A percentile compares a stretch with the other conserved stretches of the same genome.
These are phyloP conservation scores for Ariolimax columbianus DNA, from an alignment of 2,888 invertebrate genomes.

Conservation along the genomic window DNA sequence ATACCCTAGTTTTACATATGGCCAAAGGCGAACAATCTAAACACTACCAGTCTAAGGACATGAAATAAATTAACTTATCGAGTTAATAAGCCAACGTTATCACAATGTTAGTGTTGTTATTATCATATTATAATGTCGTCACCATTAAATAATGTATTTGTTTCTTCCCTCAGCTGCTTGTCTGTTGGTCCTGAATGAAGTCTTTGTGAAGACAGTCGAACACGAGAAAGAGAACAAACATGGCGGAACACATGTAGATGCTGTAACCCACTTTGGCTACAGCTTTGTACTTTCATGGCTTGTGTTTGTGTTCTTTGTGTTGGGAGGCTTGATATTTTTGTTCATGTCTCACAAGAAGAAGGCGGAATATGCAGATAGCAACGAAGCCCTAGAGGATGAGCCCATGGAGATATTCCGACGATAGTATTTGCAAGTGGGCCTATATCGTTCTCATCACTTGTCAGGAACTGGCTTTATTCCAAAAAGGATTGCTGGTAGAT, in stretches of 20 bases:
- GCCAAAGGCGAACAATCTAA: too few species aligned
- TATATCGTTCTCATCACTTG: background rate
- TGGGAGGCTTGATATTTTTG: conserved; percentile 86
- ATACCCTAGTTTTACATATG: too few species aligned
- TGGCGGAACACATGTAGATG: conserved; percentile 84
- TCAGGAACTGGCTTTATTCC: background rate
- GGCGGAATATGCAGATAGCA: conserved; percentile 88
- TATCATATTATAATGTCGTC: too few species aligned
- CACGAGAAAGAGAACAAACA: conserved; percentile 85
- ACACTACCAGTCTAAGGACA: too few species aligned
- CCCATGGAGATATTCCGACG: conserved; percentile 85
- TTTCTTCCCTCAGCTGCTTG: conserved; percentile 84
- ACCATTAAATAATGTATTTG: background rate
- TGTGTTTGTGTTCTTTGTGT: conserved; percentile 85
- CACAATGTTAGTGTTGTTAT: too few species aligned
- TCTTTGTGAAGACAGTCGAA: conserved; percentile 86
- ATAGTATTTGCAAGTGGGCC: conserved; percentile 38
- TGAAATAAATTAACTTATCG: too few species aligned
- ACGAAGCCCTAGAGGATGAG: conserved; percentile 91
- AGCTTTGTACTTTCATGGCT: conserved; percentile 83
- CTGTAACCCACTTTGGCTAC: conserved; percentile 84
- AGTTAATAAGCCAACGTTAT: too few species aligned
- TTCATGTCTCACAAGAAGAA: conserved; percentile 91
- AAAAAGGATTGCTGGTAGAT: background rate
- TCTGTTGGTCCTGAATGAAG: conserved; percentile 89